These are phyloP conservation scores for Phthorimaea operculella DNA, from an alignment of 1,140 invertebrate species.

Conservation along the genomic window DNA sequence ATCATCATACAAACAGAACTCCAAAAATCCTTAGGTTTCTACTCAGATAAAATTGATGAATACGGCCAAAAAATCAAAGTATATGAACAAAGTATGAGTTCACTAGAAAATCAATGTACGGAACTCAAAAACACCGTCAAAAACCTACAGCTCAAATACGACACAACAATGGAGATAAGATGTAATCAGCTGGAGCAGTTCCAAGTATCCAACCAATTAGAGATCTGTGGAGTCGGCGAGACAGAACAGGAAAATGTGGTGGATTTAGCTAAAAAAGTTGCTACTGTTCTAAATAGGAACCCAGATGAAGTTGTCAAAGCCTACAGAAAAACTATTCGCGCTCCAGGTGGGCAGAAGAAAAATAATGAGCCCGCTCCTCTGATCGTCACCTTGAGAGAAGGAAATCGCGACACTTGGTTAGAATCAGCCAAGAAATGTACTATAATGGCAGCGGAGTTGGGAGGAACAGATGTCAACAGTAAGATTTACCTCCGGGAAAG, in stretches of 20 bases:
- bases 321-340: not conserved
- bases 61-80: slow-evolving; percentile 11
- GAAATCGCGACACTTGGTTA: not conserved
- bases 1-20: slow-evolving; percentile 12
- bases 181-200: slow-evolving; percentile 3
- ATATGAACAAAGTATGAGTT: slow-evolving; percentile 11
- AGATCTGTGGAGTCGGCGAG: slow-evolving; percentile 7
- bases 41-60: slow-evolving; percentile 19
- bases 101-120: slow-evolving; percentile 3
- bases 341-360: not conserved
- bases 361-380: not conserved
- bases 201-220: slow-evolving; percentile 3
- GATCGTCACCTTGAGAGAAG: not conserved
- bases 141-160: slow-evolving; percentile 6
- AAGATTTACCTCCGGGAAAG: too few species aligned
- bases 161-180: not conserved
- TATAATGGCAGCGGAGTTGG: not conserved
- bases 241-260: not conserved
- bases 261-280: slow-evolving; percentile 3
- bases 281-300: not conserved
- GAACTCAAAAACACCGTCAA: slow-evolving; percentile 5
- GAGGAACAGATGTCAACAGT: not conserved
- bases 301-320: slow-evolving; percentile 5
- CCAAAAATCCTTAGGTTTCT: slow-evolving; percentile 13
- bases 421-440: not conserved